Evolutionary conservation across 2,113 vertebrate species (phyloP).

Genomic region (Zosterops japonicus): DNA sequence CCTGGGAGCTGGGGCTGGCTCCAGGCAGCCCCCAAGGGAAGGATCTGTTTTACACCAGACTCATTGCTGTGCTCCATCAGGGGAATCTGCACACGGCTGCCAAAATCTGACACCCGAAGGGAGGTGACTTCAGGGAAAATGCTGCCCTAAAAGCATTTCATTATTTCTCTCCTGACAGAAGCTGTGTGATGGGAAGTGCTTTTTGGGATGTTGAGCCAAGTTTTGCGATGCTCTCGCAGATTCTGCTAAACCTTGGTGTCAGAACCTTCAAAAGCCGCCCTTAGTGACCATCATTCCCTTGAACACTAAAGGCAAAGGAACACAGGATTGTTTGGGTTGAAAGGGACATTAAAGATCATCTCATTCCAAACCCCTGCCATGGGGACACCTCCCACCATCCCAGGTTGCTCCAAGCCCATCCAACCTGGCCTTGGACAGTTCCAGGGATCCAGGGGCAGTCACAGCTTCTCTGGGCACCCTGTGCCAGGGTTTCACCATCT

Average conservation of each 20-base stretch:
- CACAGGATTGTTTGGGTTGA: neutral
- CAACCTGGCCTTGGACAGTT: rapidly evolving
- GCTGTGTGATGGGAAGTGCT: neutral
- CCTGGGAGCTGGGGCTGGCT: neutral
- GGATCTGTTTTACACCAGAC: neutral
- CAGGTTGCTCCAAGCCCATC: rapidly evolving
- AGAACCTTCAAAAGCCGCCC: neutral
- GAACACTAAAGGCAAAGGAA: neutral
- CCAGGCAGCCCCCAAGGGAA: neutral
- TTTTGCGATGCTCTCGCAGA: rapidly evolving
- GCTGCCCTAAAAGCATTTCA: neutral
- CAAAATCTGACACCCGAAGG: neutral
- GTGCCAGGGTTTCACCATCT: rapidly evolving
- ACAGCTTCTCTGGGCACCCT: neutral
- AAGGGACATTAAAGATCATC: neutral
- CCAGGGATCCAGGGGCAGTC: neutral
- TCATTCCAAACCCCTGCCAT: neutral
- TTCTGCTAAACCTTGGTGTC: neutral
- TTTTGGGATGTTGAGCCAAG: rapidly evolving
- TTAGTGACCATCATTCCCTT: neutral
- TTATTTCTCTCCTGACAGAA: neutral
- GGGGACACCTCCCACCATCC: rapidly evolving
- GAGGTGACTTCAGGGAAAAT: neutral
- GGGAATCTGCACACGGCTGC: neutral
- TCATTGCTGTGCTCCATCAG: rapidly evolving